Evolutionary conservation across 2,888 invertebrate genomes (phyloP).

Genomic region (Tetranychus truncatus): DNA sequence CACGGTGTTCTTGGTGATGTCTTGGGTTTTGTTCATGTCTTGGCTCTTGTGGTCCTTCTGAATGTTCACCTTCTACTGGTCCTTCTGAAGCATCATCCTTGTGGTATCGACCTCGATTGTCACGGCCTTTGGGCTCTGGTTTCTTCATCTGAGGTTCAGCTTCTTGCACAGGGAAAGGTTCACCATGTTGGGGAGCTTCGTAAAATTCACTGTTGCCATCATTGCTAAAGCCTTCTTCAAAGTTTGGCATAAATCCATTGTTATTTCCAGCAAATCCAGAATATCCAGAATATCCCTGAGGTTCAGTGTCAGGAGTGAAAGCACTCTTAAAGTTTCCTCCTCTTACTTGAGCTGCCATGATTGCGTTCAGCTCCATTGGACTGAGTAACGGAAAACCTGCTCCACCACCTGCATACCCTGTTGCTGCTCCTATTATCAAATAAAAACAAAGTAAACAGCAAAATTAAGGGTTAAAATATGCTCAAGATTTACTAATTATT

Average conservation of each 20-base stretch:
- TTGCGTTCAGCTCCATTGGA: slow-evolving; percentile 12
- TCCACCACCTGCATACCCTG: not conserved
- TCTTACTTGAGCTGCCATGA: slow-evolving; percentile 9
- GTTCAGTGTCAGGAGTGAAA: slow-evolving; percentile 3
- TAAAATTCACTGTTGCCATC: not conserved
- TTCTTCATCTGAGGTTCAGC: not conserved
- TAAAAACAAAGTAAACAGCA: no score
- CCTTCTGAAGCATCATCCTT: not conserved
- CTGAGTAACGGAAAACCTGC: slow-evolving; percentile 4
- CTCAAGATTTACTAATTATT: not conserved
- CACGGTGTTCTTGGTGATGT: not conserved
- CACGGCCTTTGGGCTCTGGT: not conserved
- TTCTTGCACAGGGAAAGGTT: not conserved
- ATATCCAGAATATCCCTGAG: not conserved
- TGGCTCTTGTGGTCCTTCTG: not conserved
- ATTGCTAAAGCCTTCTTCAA: not conserved
- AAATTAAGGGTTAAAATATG: not conserved
- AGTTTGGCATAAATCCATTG: not conserved
- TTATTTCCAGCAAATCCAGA: not conserved
- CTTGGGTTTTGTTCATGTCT: not conserved
- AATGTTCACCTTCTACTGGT: not conserved
- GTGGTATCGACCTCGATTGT: not conserved
- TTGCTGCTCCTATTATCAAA: not conserved
- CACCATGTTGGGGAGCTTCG: not conserved
- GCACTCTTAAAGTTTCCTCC: not conserved